These are phyloP conservation scores for Sinopyrophorus schimmeli DNA, from an alignment of 2,888 invertebrate genomes.

Conservation along the genomic window DNA sequence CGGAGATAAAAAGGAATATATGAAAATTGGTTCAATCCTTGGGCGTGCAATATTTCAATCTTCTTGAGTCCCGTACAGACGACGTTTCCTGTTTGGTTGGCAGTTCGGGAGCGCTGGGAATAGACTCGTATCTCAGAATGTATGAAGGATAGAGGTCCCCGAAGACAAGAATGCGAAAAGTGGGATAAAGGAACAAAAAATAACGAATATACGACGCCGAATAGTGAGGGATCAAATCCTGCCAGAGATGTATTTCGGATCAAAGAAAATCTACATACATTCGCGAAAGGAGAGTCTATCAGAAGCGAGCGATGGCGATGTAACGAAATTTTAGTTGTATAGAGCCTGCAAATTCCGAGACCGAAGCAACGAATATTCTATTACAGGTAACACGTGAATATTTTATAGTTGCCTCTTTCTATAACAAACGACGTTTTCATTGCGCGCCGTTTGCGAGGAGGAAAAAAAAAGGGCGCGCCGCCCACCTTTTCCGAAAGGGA, in stretches of 20 bases:
- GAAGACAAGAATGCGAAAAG: slow-evolving; percentile 54
- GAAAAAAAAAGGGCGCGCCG: slow-evolving; percentile 6
- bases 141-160: slow-evolving; percentile 55
- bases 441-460: slow-evolving; percentile 10
- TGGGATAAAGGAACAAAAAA: slow-evolving; percentile 50
- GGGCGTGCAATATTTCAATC: slow-evolving; percentile 55
- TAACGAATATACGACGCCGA: slow-evolving; percentile 52
- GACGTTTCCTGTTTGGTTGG: slow-evolving; percentile 55
- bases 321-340: slow-evolving; percentile 42
- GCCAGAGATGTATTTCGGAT: slow-evolving; percentile 50
- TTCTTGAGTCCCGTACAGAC: slow-evolving; percentile 50
- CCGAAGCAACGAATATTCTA: slow-evolving; percentile 32
- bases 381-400: slow-evolving; percentile 41
- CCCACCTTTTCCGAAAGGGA: neutral
- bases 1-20: slow-evolving; percentile 51
- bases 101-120: slow-evolving; percentile 50
- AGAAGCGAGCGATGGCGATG: slow-evolving; percentile 40
- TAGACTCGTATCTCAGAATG: slow-evolving; percentile 50
- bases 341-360: slow-evolving; percentile 31
- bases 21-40: slow-evolving; percentile 55
- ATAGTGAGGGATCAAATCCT: slow-evolving; percentile 47
- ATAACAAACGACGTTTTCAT: slow-evolving; percentile 24
- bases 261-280: slow-evolving; percentile 54
- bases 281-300: slow-evolving; percentile 41
- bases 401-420: slow-evolving; percentile 36